Conservation (phyloP, 2,888 invertebrate species). For the Sesamia inferens region DNA sequence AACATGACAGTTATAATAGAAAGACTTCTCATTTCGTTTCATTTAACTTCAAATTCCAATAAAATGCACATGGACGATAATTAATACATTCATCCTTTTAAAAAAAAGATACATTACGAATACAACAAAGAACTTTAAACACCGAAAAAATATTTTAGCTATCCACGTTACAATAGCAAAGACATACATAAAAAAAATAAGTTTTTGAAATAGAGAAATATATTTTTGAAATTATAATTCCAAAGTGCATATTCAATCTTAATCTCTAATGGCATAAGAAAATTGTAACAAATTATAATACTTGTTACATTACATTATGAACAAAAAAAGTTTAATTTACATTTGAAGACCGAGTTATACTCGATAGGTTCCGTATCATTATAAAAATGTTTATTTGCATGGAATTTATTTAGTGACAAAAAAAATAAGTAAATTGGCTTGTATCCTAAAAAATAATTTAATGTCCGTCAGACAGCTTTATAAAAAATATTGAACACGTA, state of each 20-base stretch:
- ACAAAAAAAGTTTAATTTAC: conserved; percentile 44
- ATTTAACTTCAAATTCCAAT: conserved; percentile 50
- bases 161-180: conserved; percentile 54
- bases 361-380: conserved; percentile 48
- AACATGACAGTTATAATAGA: conserved; percentile 25
- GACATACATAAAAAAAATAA: conserved; percentile 33
- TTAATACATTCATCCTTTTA: conserved; percentile 44
- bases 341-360: conserved; percentile 56
- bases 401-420: not conserved
- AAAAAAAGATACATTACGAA: conserved; percentile 58
- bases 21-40: conserved; percentile 5
- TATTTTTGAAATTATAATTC: conserved; percentile 32
- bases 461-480: too few species aligned
- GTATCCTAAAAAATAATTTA: too few species aligned
- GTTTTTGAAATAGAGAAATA: conserved; percentile 35
- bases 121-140: conserved; percentile 59
- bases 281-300: conserved; percentile 48
- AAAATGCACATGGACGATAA: conserved; percentile 20
- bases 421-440: too few species aligned
- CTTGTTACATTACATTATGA: conserved; percentile 28
- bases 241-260: conserved; percentile 49
- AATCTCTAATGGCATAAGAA: conserved; percentile 62
- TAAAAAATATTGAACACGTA: too few species aligned
- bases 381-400: not conserved
- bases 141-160: conserved; percentile 46